These are phyloP conservation scores for Odontocerum albicorne DNA, from an alignment of 2,888 invertebrate genomes.

Conservation along the genomic window DNA sequence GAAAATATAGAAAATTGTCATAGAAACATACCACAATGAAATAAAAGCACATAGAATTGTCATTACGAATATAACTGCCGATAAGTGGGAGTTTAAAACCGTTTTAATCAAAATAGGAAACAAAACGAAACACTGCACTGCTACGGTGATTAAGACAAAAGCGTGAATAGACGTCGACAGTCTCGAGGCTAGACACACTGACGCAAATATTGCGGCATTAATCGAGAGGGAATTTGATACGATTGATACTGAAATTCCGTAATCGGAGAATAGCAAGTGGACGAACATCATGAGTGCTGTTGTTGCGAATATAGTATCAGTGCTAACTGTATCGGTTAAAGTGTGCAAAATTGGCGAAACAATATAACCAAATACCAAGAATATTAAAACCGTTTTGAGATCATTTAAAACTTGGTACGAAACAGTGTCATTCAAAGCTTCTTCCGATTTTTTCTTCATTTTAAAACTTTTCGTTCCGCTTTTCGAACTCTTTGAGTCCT, in stretches of 20 bases:
- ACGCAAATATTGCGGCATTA: slow-evolving; percentile 93
- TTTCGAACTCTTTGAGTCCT: neutral
- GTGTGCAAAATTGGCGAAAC: slow-evolving; percentile 92
- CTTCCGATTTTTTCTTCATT: slow-evolving; percentile 3
- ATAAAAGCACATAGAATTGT: slow-evolving; percentile 56
- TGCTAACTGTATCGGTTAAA: slow-evolving; percentile 93
- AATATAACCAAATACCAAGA: slow-evolving; percentile 83
- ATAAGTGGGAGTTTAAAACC: slow-evolving; percentile 57
- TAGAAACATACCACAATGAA: slow-evolving; percentile 59
- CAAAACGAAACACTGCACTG: slow-evolving; percentile 86
- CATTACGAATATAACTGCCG: slow-evolving; percentile 55
- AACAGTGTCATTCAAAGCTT: slow-evolving; percentile 10
- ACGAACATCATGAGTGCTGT: slow-evolving; percentile 83
- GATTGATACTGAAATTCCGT: slow-evolving; percentile 83
- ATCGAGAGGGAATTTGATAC: slow-evolving; percentile 90
- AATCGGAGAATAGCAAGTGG: slow-evolving; percentile 92
- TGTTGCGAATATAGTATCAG: slow-evolving; percentile 96
- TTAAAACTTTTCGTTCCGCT: neutral
- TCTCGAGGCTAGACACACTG: slow-evolving; percentile 92
- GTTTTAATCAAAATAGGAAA: slow-evolving; percentile 77
- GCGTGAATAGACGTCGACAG: slow-evolving; percentile 84
- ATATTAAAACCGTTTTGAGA: slow-evolving; percentile 77
- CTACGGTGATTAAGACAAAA: slow-evolving; percentile 85
- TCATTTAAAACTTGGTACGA: slow-evolving; percentile 55
- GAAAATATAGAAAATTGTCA: slow-evolving; percentile 63